These are phyloP conservation scores for Lithophane ornitopus DNA, from an alignment of 2,888 invertebrate genomes.

Conservation along the genomic window DNA sequence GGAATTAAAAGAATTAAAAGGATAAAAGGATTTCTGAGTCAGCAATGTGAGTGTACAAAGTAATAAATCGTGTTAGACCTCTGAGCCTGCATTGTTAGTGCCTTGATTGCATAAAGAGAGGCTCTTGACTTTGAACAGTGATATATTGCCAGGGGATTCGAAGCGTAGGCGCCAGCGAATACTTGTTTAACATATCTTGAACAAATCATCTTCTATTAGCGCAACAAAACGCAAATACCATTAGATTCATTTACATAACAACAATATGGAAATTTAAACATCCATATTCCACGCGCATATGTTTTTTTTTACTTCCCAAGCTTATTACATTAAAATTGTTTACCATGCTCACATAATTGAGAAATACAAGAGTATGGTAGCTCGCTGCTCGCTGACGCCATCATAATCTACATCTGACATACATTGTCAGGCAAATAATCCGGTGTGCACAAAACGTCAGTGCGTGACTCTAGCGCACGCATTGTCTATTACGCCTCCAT, in stretches of 20 bases:
- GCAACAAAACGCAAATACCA: constrained; percentile 18
- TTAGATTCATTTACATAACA: constrained; percentile 16
- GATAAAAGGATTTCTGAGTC: constrained; percentile 44
- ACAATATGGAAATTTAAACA: neutral
- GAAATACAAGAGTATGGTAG: constrained; percentile 12
- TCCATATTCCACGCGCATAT: neutral
- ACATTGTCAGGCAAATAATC: constrained; percentile 62
- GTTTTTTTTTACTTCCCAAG: neutral
- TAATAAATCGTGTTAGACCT: constrained; percentile 51
- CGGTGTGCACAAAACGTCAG: constrained; percentile 55
- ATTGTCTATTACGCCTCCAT: constrained; percentile 62
- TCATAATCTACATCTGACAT: constrained; percentile 62
- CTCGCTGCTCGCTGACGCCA: constrained; percentile 31
- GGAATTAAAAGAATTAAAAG: constrained; percentile 8
- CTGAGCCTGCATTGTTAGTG: constrained; percentile 40
- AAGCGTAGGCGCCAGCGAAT: constrained; percentile 45
- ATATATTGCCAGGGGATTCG: constrained; percentile 32
- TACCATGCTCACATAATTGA: constrained; percentile 38
- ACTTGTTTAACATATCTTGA: constrained; percentile 19
- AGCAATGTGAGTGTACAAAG: constrained; percentile 33
- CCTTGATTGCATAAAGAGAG: constrained; percentile 43
- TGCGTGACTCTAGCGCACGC: constrained; percentile 66
- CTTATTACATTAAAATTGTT: constrained; percentile 15
- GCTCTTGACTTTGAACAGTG: constrained; percentile 34
- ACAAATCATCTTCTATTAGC: constrained; percentile 24